These are phyloP conservation scores for Cryptocheilus praepositus DNA, from an alignment of 2,888 invertebrate genomes.

Conservation along the genomic window DNA sequence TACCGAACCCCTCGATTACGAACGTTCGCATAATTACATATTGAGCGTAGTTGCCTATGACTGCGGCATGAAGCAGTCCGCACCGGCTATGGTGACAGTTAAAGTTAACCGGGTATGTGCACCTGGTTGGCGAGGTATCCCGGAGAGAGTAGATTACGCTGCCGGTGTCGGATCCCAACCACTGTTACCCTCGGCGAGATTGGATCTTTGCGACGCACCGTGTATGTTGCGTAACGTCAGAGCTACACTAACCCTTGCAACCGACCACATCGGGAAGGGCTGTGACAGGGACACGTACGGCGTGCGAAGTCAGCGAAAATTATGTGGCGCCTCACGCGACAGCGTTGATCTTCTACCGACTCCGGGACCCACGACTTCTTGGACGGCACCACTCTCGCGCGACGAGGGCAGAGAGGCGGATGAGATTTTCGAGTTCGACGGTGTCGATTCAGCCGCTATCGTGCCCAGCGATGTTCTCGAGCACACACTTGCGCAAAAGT, in stretches of 20 bases:
- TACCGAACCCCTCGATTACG: conserved; percentile 94
- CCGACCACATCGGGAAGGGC: conserved; percentile 92
- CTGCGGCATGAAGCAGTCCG: conserved; percentile 96
- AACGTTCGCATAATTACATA: conserved; percentile 95
- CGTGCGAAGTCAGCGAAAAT: conserved; percentile 87
- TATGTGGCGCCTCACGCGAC: conserved; percentile 90
- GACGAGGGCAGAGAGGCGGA: conserved; percentile 86
- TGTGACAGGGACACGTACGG: conserved; percentile 97
- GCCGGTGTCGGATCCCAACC: conserved; percentile 86
- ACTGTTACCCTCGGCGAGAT: conserved; percentile 85
- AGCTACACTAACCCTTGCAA: conserved; percentile 82
- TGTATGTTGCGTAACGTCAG: conserved; percentile 78
- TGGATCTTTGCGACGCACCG: conserved; percentile 81
- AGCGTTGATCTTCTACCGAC: conserved; percentile 91
- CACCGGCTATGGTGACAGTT: conserved; percentile 97
- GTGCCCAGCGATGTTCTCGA: conserved; percentile 86
- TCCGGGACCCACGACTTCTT: conserved; percentile 78
- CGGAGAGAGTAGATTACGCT: conserved; percentile 90
- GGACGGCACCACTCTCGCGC: conserved; percentile 79
- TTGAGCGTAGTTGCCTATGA: conserved; percentile 97
- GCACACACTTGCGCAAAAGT: conserved; percentile 86
- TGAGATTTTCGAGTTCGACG: conserved; percentile 97
- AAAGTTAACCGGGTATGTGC: conserved; percentile 83
- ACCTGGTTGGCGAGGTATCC: conserved; percentile 80
- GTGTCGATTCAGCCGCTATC: conserved; percentile 89